phyloP scores from a whole-genome alignment of 2,113 vertebrate species.

The Mobula birostris region DNA sequence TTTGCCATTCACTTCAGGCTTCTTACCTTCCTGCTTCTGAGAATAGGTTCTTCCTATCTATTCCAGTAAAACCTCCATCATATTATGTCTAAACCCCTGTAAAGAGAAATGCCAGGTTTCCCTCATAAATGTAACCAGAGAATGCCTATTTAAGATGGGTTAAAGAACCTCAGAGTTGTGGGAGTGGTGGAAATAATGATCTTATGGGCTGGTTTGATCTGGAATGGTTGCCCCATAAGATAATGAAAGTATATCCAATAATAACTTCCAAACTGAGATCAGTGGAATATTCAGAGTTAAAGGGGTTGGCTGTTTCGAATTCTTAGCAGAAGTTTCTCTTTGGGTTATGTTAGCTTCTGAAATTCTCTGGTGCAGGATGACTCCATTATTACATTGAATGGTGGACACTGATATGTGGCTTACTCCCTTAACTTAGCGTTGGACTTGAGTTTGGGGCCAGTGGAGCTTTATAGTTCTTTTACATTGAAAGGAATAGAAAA shows the following conservation, averaged over 20 bases:
- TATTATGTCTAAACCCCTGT: background rate
- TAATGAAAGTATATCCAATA: background rate
- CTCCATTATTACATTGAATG: too few relatives aligned
- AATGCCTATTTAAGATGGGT: background rate
- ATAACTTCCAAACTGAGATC: background rate
- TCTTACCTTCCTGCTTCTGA: background rate
- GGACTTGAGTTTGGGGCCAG: too few relatives aligned
- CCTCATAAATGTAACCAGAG: background rate
- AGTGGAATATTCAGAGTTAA: background rate
- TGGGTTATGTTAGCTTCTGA: too few relatives aligned
- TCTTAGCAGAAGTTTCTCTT: too few relatives aligned
- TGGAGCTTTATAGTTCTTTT: too few relatives aligned
- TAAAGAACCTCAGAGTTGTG: background rate
- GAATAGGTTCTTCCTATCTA: background rate
- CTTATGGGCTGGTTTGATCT: background rate
- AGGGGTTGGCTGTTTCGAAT: background rate
- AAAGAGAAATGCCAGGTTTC: background rate
- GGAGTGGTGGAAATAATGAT: too few relatives aligned
- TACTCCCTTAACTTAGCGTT: too few relatives aligned
- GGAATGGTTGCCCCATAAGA: background rate
- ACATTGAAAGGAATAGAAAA: too few relatives aligned
- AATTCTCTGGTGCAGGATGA: too few relatives aligned
- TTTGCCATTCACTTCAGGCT: background rate
- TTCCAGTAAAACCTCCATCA: background rate
- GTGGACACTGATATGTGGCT: too few relatives aligned